phyloP scores from a whole-genome alignment of 2,888 invertebrate species.

The Ochlodes sylvanus region DNA sequence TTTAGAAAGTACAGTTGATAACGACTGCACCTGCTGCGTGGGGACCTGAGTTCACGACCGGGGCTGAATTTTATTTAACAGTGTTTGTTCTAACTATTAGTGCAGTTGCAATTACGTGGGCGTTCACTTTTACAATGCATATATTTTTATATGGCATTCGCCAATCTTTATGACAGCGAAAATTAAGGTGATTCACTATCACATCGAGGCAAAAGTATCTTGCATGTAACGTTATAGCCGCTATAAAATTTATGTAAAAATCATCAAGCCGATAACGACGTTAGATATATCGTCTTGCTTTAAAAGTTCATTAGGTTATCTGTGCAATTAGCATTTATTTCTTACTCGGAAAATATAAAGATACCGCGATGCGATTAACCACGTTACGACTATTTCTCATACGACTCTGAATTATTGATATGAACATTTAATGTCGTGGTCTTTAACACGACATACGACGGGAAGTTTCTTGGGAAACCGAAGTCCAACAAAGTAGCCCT shows the following conservation, averaged over 20 bases:
- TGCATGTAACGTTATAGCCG: background rate
- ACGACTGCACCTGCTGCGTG: no score
- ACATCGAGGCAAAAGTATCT: no score
- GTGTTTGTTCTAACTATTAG: no score
- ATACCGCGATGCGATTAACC: constrained; percentile 16
- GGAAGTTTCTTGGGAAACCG: constrained; percentile 16
- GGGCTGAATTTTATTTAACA: no score
- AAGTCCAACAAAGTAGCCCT: constrained; percentile 12
- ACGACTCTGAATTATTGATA: constrained; percentile 34
- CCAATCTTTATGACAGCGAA: no score
- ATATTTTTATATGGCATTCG: no score
- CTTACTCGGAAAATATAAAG: constrained; percentile 34
- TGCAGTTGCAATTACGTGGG: no score
- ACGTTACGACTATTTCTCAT: constrained; percentile 27
- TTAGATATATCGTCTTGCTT: background rate
- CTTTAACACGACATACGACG: constrained; percentile 30
- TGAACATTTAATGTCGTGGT: constrained; percentile 30
- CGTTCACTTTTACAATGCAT: no score
- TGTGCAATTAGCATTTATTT: constrained; percentile 33
- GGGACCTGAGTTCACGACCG: no score
- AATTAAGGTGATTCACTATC: no score
- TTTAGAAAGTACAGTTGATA: background rate
- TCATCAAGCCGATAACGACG: background rate
- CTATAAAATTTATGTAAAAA: constrained; percentile 14
- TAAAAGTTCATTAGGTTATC: constrained; percentile 35